Base-by-base conservation (phyloP, 2,888 invertebrate species). In the Xestia ashworthii region DNA sequence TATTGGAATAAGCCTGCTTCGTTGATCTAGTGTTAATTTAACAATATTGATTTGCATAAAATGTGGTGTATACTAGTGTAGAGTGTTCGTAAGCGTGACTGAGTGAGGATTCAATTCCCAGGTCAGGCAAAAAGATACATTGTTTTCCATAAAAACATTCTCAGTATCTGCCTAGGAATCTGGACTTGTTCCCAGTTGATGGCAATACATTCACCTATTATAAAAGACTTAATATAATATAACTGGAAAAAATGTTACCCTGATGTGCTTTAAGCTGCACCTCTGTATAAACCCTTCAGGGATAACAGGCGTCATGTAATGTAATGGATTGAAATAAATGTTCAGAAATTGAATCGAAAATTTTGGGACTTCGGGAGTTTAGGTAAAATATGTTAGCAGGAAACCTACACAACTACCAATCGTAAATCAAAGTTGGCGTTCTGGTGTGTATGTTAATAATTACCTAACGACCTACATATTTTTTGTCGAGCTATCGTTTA, bases 391-490 rank as follows among this genome's bases (percentile, higher is more conserved):
- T 60, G 60, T 53, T 53, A 12, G 11, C 14, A 38, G 6, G 6
- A 53, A 46, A 44, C 58, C n/a, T 16, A 19, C 5, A 0, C 9
- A 50, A 5, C n/a, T 53, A 46, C n/a, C 5, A 50, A 50, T 3
- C 50, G 41, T 77, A 67, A 66, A 76, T 53, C 50, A 64, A 64
- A 65, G 16, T 38, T 41, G 16, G 32, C 32, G 44, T 14, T 58
- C 44, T 76, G 75, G 76, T 53, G 76, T 32, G 1, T 19, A 32
- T 60, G 8, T 65, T 48, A 41, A 55, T 77, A 76, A 41, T 55
- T 76, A 55, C 46, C 1, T 38, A 55, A 38, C n/a, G 64, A 65
- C 55, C 38, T 48, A 55, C 46, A 76, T 65, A 38, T 65, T 32
- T 48, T 65, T 66, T 55, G 77, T 65, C 4, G 16, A 53, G 50